A percentile compares a stretch with the other conserved stretches of the same genome.
Conservation (phyloP, 2,797 vertebrate species). For the Phrynocephalus vlangalii region DNA sequence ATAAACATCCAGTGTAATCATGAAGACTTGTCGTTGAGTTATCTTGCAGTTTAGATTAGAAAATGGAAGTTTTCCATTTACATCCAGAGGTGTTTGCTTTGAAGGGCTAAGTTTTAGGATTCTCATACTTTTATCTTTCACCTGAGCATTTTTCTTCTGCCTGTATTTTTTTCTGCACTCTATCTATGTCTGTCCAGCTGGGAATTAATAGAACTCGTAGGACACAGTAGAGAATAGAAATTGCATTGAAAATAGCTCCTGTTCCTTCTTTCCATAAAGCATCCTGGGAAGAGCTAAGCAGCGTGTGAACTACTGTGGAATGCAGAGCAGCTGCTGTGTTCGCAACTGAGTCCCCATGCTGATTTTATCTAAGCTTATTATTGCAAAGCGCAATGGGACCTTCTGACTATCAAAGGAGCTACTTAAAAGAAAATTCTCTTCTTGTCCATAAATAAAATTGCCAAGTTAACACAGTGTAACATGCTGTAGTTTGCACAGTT, state of each 20-base stretch:
- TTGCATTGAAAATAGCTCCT: slow-evolving; percentile 1
- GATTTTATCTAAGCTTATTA: slow-evolving; percentile 30
- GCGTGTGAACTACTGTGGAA: slow-evolving; percentile 26
- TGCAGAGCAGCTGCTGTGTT: slow-evolving; percentile 15
- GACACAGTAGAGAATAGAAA: slow-evolving; percentile 19
- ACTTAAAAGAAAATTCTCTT: slow-evolving; percentile 30
- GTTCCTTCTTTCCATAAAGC: slow-evolving; percentile 33
- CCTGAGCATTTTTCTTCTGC: neutral
- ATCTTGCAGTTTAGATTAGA: neutral
- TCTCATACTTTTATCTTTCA: neutral
- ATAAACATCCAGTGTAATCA: neutral
- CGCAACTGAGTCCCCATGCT: slow-evolving; percentile 1
- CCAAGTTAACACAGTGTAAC: slow-evolving; percentile 27
- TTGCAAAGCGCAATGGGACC: slow-evolving; percentile 13
- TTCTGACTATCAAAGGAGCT: slow-evolving; percentile 19
- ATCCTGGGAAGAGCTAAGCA: slow-evolving; percentile 29
- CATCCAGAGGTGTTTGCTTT: neutral
- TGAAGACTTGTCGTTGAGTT: neutral
- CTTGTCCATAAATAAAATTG: slow-evolving; percentile 37
- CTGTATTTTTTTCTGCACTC: neutral
- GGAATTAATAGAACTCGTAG: slow-evolving; percentile 13
- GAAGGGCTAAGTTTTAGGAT: neutral
- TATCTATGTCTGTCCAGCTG: slow-evolving; percentile 6
- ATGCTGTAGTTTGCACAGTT: neutral
- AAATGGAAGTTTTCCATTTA: neutral